A percentile compares a stretch with the other conserved stretches of the same genome.
phyloP scores from a whole-genome alignment of 2,113 vertebrate species.

The Gavia stellata region DNA sequence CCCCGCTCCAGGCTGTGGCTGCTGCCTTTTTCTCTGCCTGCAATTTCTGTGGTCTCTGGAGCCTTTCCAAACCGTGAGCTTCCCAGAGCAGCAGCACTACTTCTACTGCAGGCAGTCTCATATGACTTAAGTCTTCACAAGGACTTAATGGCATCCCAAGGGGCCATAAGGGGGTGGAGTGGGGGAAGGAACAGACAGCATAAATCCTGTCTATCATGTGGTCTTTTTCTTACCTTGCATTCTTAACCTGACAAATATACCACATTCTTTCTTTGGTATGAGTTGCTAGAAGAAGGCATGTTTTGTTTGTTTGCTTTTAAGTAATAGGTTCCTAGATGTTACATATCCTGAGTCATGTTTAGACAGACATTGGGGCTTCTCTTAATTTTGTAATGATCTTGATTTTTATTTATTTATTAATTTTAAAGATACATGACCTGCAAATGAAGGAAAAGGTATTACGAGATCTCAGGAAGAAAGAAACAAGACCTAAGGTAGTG shows the following conservation, averaged over 20 bases:
- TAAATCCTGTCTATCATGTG: not conserved
- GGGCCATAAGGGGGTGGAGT: not conserved
- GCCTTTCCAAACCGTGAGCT: not conserved
- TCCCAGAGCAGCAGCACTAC: not conserved
- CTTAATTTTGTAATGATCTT: not conserved
- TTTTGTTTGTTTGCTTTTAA: not conserved
- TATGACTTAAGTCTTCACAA: not conserved
- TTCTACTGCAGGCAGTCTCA: not conserved
- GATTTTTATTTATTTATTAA: not conserved
- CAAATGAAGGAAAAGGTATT: constrained; percentile 63
- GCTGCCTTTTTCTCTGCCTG: not conserved
- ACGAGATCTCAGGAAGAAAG: constrained; percentile 44
- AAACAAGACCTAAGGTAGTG: not conserved
- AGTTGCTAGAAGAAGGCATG: not conserved
- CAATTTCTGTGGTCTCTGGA: not conserved
- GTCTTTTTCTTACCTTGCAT: not conserved
- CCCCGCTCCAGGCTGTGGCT: not conserved
- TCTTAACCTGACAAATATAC: not conserved
- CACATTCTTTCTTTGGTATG: not conserved
- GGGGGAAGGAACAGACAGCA: not conserved
- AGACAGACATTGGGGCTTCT: not conserved
- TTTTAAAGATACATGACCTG: constrained; percentile 29
- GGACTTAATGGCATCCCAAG: not conserved
- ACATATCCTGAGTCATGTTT: not conserved
- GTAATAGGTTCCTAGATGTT: not conserved